Evolutionary conservation across 2,113 vertebrate genomes (phyloP).

Genomic region (Vidua chalybeata): DNA sequence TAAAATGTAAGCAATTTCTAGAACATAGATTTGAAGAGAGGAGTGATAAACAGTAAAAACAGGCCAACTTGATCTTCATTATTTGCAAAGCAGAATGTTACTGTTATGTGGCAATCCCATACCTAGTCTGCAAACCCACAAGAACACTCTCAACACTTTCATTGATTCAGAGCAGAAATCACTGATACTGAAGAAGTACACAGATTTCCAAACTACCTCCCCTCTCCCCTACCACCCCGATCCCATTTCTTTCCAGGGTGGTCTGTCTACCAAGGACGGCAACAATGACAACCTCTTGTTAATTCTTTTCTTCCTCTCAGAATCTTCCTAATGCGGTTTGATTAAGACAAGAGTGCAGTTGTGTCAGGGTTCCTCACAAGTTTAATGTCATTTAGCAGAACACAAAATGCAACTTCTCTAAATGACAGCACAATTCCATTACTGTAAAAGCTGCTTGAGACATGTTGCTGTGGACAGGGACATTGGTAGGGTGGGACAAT

Average conservation of each 20-base stretch:
- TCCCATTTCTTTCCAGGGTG: background rate
- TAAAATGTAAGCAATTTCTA: background rate
- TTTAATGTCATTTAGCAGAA: background rate
- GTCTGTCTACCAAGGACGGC: background rate
- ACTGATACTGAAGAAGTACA: background rate
- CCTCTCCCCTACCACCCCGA: background rate
- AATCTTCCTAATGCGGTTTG: background rate
- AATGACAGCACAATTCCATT: slow-evolving; percentile 10
- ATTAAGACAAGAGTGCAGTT: background rate
- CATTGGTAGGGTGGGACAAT: background rate
- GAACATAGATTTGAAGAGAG: background rate
- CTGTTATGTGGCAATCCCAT: background rate
- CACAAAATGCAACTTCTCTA: background rate
- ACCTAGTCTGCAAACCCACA: background rate
- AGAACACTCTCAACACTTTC: background rate
- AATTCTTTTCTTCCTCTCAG: background rate
- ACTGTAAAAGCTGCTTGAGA: background rate
- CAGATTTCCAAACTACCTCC: background rate
- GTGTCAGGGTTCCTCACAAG: background rate
- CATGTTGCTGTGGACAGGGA: background rate
- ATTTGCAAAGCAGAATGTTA: background rate
- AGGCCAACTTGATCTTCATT: background rate
- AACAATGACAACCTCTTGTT: background rate
- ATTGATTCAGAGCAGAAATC: background rate
- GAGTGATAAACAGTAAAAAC: background rate